These are phyloP conservation scores for Oreamnos americanus DNA, from an alignment of 2,113 vertebrate species.

Conservation along the genomic window DNA sequence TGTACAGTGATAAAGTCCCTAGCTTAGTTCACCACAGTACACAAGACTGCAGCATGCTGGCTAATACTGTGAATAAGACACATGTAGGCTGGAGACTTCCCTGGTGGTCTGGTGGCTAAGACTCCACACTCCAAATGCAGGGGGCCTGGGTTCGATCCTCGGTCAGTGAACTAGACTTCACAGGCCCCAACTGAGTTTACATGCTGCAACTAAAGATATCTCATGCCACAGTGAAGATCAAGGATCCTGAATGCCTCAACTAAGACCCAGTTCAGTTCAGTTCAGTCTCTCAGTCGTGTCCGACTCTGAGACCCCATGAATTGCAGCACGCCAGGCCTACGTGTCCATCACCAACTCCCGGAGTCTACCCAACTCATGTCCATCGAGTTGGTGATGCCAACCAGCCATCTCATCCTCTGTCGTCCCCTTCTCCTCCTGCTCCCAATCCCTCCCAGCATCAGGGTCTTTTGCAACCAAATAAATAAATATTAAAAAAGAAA, in stretches of 20 bases:
- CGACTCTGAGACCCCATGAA: no score
- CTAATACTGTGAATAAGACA: background rate
- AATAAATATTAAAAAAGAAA: background rate
- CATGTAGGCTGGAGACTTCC: background rate
- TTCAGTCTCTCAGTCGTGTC: no score
- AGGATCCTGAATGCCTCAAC: background rate
- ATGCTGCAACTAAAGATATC: background rate
- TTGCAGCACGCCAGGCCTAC: no score
- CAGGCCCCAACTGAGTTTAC: background rate
- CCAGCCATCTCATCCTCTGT: no score
- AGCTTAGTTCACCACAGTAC: background rate
- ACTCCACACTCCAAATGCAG: background rate
- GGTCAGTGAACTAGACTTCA: background rate
- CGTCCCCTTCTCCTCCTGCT: no score
- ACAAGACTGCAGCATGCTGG: background rate
- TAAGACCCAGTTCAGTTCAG: background rate
- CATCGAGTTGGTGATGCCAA: no score
- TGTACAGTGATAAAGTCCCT: background rate
- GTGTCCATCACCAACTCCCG: no score
- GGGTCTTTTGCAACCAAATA: background rate
- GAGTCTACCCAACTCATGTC: no score
- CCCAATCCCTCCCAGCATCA: no score
- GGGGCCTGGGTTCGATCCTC: background rate
- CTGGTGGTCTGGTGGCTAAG: background rate
- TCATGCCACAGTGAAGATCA: background rate